Evolutionary conservation across 2,888 invertebrate species (phyloP), one percentile per base, ranked within the genome.

Genomic region (Chrysomela aeneicollis): DNA sequence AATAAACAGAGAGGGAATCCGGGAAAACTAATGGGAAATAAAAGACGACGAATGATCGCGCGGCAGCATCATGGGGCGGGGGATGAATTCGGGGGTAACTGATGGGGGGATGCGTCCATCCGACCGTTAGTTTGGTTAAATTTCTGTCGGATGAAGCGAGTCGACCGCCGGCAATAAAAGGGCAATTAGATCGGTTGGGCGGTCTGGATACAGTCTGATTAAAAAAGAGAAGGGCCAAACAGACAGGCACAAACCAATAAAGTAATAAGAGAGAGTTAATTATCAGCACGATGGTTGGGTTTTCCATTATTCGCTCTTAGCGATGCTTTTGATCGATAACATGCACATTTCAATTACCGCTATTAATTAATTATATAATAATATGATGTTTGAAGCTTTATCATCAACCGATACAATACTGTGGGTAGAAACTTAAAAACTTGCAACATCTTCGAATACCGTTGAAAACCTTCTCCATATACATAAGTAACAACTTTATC

Each of bases 241-340:
- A 79, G 80, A 80, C 80, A 79, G 78, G 79, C 81, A 79, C 81
- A 81, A 81, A 81, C 81, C 81, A 81, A 81, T 81, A 82, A 81
- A 81, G 81, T 81, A 81, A 81, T 81, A 81, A 79, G 80, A 79
- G 79, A 79, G 78, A 81, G 79, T 81, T 81, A 81, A 81, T 81
- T 81, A 81, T 80, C 59, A 61, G 53, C 61, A 53, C 42, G 54
- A 22, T 35, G 46, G 61, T 58, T 42, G 35, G 47, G 37, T 22
- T 9, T 42, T 59, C 54, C 42, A 42, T 15, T 42, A 8, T 42
- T 42, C 42, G 42, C 42, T 35, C 4, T 35, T 6, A 26, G 6
- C 26, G 26, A 6, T 3, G 26, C 26, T 35, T 35, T 35, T 35
- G 35, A 35, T 35, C 35, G 35, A 35, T 35, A 35, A 35, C 2